Evolutionary conservation across 2,797 vertebrate genomes (phyloP).

Genomic region (Phaenicophaeus curvirostris): DNA sequence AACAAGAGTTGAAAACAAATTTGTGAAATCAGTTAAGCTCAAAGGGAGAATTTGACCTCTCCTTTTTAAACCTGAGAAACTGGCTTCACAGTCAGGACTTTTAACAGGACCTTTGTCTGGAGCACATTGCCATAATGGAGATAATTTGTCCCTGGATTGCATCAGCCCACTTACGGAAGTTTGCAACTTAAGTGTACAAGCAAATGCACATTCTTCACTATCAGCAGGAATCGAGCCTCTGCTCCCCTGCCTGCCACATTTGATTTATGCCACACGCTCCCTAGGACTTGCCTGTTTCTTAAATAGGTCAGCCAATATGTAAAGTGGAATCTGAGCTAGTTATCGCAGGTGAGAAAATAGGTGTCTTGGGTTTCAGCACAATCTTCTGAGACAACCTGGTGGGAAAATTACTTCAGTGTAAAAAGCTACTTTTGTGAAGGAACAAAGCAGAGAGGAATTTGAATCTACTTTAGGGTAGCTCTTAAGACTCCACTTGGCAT

Average conservation of each 20-base stretch:
- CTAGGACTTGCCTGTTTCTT: conserved; percentile 1
- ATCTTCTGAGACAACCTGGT: conserved; percentile 3
- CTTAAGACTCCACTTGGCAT: background rate
- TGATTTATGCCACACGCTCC: background rate
- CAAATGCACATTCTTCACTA: background rate
- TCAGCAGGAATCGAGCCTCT: background rate
- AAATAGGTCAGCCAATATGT: conserved; percentile 72
- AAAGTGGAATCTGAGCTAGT: background rate
- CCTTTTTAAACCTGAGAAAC: background rate
- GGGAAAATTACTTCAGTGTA: conserved; percentile 4
- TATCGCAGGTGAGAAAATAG: background rate
- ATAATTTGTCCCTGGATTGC: background rate
- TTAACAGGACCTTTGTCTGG: background rate
- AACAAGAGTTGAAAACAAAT: background rate
- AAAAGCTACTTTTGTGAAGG: conserved; percentile 41
- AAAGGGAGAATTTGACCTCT: background rate
- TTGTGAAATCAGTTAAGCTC: background rate
- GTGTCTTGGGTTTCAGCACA: conserved; percentile 33
- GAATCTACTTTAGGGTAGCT: conserved; percentile 12
- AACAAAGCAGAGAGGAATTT: conserved; percentile 42
- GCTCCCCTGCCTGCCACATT: background rate
- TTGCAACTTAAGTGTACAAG: background rate
- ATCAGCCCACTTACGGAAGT: background rate
- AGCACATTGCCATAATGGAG: background rate
- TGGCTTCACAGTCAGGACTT: background rate